A percentile compares a stretch with the other conserved stretches of the same genome.
Evolutionary conservation across 2,888 invertebrate genomes (phyloP).

Genomic region (Folsomia candida): DNA sequence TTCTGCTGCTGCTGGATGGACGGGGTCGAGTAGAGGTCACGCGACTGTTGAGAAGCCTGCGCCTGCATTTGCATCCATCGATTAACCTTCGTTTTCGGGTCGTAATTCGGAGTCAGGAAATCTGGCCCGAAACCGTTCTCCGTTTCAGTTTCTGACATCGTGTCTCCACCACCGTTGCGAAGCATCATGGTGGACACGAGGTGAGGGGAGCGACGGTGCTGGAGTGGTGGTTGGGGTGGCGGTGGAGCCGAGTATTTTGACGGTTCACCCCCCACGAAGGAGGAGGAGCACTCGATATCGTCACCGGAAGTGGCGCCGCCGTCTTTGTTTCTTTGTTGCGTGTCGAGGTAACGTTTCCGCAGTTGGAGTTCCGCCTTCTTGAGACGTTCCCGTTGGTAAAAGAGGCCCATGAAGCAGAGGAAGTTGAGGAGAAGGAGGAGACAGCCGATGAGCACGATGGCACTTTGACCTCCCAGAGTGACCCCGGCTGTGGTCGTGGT

Average conservation of each 20-base stretch:
- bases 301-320: slow-evolving; percentile 17
- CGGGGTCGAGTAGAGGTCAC: slow-evolving; percentile 21
- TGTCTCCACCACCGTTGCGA: slow-evolving; percentile 22
- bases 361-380: slow-evolving; percentile 44
- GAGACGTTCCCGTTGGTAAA: slow-evolving; percentile 46
- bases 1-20: slow-evolving; percentile 19
- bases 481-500: neutral
- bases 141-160: slow-evolving; percentile 49
- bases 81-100: slow-evolving; percentile 48
- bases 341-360: slow-evolving; percentile 34
- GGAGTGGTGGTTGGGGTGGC: neutral
- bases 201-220: neutral
- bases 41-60: slow-evolving; percentile 21
- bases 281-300: slow-evolving; percentile 23
- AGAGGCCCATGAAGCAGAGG: slow-evolving; percentile 47
- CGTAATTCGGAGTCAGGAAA: slow-evolving; percentile 47
- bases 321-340: slow-evolving; percentile 18
- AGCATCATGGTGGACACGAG: neutral
- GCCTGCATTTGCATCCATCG: slow-evolving; percentile 48
- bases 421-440: slow-evolving; percentile 44
- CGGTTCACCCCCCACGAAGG: slow-evolving; percentile 24
- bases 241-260: neutral
- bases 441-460: slow-evolving; percentile 44
- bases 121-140: slow-evolving; percentile 49
- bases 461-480: slow-evolving; percentile 37